Conservation (phyloP, 1,140 invertebrate species). For the Diachasma alloeum region DNA sequence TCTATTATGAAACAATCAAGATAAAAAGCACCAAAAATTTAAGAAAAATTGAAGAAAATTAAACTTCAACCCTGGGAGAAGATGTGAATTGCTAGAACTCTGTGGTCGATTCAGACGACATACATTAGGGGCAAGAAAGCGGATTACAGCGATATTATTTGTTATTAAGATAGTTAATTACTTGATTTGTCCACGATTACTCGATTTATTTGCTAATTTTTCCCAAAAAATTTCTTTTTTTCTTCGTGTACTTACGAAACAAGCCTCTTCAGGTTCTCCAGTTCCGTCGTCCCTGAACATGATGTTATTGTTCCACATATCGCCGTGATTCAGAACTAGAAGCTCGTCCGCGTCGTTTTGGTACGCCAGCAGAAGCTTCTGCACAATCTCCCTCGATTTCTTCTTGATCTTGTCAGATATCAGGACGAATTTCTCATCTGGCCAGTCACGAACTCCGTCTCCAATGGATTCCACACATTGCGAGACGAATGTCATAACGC, state of each 20-base stretch:
- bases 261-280: slow-evolving; percentile 27
- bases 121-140: too few species aligned
- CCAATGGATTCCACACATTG: slow-evolving; percentile 20
- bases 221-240: too few species aligned
- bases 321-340: slow-evolving; percentile 52
- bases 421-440: slow-evolving; percentile 15
- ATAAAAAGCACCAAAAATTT: too few species aligned
- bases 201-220: too few species aligned
- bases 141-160: too few species aligned
- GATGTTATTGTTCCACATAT: slow-evolving; percentile 52
- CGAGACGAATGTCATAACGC: slow-evolving; percentile 26
- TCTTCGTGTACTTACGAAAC: slow-evolving; percentile 32
- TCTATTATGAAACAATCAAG: too few species aligned
- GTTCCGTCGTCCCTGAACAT: slow-evolving; percentile 40
- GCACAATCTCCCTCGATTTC: slow-evolving; percentile 44
- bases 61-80: too few species aligned
- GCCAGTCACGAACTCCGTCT: slow-evolving; percentile 24
- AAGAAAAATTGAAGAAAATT: too few species aligned
- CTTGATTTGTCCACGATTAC: too few species aligned
- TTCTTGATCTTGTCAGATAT: not conserved
- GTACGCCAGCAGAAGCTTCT: slow-evolving; percentile 43
- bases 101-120: too few species aligned
- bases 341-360: slow-evolving; percentile 43
- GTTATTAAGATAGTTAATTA: too few species aligned
- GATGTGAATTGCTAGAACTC: too few species aligned